A percentile compares a stretch with the other conserved stretches of the same genome.
phyloP scores from a whole-genome alignment of 2,113 vertebrate genomes.

The Callithrix jacchus region DNA sequence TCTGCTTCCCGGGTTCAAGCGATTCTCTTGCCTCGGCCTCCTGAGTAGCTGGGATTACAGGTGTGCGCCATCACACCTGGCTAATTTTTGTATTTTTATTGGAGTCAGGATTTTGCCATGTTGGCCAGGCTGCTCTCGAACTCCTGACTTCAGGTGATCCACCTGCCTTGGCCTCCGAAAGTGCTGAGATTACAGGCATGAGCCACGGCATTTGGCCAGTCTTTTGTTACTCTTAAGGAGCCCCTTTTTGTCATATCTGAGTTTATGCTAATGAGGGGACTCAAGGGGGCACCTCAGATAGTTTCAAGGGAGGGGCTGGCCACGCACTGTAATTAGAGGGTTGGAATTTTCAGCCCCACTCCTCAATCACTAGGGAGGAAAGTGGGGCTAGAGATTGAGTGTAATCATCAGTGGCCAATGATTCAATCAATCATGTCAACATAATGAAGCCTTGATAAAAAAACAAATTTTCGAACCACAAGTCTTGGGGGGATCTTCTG shows the following conservation, averaged over 20 bases:
- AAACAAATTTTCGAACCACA: not conserved
- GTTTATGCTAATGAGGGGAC: not conserved
- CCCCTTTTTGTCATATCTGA: not conserved
- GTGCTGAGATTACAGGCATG: too few species aligned
- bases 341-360: not conserved
- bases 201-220: too few species aligned
- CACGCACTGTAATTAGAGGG: not conserved
- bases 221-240: not conserved
- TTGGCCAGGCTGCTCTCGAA: too few species aligned
- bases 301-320: not conserved
- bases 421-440: not conserved
- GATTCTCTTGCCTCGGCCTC: too few species aligned
- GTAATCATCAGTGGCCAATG: not conserved
- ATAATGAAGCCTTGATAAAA: not conserved
- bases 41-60: too few species aligned
- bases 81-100: too few species aligned
- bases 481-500: not conserved
- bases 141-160: too few species aligned
- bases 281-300: not conserved
- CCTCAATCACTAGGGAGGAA: not conserved
- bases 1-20: too few species aligned
- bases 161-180: too few species aligned
- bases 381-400: not conserved
- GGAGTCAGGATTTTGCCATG: too few species aligned
- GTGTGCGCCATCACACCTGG: too few species aligned